phyloP scores from a whole-genome alignment of 2,113 vertebrate species.

The Loxodonta africana region DNA sequence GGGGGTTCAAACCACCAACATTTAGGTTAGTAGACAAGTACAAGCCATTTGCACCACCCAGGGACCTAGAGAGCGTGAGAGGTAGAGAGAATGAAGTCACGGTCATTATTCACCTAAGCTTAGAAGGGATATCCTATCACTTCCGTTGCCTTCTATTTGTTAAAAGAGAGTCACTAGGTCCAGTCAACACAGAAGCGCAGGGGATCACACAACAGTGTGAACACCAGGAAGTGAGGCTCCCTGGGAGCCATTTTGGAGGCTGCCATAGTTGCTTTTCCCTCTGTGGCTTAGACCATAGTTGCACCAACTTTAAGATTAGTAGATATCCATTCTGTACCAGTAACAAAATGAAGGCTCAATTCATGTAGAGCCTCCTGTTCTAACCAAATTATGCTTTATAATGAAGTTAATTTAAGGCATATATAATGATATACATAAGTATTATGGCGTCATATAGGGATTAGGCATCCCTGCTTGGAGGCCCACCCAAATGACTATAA shows the following conservation, averaged over 20 bases:
- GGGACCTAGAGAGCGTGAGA: background rate
- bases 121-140: background rate
- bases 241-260: background rate
- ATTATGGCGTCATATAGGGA: background rate
- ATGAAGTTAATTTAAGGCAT: conserved; percentile 55
- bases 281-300: background rate
- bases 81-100: background rate
- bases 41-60: background rate
- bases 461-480: background rate
- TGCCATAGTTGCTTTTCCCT: background rate
- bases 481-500: conserved; percentile 46
- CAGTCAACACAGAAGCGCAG: fast-evolving
- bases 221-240: background rate
- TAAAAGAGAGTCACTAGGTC: background rate
- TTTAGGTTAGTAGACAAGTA: background rate
- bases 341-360: background rate
- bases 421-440: background rate
- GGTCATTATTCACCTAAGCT: background rate
- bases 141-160: background rate
- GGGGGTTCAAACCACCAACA: background rate
- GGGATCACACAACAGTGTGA: too few relatives aligned
- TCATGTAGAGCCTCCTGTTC: background rate
- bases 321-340: background rate
- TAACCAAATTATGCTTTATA: conserved; percentile 37
- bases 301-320: background rate